phyloP scores from a whole-genome alignment of 2,888 invertebrate genomes.

The Eristalinus aeneus region DNA sequence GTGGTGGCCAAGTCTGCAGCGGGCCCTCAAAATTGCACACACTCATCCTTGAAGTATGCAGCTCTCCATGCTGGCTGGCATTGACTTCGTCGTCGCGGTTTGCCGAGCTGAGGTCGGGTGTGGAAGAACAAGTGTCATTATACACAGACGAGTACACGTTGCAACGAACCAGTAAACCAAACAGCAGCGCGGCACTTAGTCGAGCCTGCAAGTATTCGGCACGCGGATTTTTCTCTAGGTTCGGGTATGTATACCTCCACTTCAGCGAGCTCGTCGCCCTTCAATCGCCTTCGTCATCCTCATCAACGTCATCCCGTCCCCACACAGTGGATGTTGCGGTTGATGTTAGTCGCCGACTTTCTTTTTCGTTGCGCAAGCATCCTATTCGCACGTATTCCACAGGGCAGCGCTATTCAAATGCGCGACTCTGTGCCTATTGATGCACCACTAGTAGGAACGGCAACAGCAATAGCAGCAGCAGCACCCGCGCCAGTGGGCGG shows the following conservation, averaged over 20 bases:
- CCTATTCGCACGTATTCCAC: constrained; percentile 48
- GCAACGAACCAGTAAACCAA: constrained; percentile 62
- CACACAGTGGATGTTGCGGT: constrained; percentile 49
- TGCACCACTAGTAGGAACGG: constrained; percentile 19
- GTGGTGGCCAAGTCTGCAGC: not conserved
- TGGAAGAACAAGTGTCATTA: constrained; percentile 65
- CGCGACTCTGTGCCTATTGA: constrained; percentile 48
- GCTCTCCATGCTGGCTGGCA: constrained; percentile 32
- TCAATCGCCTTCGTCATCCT: not conserved
- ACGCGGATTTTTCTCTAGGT: constrained; percentile 41
- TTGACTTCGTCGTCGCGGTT: constrained; percentile 27
- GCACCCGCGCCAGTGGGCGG: not conserved
- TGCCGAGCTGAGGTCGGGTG: not conserved
- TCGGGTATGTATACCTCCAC: not conserved
- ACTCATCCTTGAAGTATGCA: constrained; percentile 58
- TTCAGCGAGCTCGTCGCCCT: not conserved
- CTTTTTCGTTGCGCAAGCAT: not conserved
- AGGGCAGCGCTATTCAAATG: constrained; percentile 47
- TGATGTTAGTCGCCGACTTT: constrained; percentile 48
- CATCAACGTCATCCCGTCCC: not conserved
- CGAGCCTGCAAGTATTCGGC: constrained; percentile 41
- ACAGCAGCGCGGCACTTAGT: constrained; percentile 63
- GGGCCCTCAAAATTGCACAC: constrained; percentile 23
- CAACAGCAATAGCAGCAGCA: too few species aligned
- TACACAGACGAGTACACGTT: constrained; percentile 66